A percentile compares a stretch with the other conserved stretches of the same genome.
phyloP scores from a whole-genome alignment of 2,888 invertebrate genomes.

The Drosophila merina region DNA sequence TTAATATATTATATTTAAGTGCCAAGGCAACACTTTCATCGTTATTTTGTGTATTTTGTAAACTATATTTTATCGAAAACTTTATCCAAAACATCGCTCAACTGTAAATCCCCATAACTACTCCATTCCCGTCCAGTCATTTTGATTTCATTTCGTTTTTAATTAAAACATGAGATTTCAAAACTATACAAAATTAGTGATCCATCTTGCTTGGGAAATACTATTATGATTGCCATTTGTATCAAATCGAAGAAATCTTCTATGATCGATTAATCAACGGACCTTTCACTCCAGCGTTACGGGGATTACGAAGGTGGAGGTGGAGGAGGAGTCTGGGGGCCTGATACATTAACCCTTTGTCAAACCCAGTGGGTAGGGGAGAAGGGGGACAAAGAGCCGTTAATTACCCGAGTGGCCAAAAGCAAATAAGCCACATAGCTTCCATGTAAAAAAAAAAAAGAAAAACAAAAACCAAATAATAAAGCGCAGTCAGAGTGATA shows the following conservation, averaged over 20 bases:
- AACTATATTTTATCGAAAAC: neutral
- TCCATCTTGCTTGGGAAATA: constrained; percentile 10
- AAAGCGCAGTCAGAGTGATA: constrained; percentile 24
- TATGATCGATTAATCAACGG: constrained; percentile 1
- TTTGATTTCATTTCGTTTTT: constrained; percentile 3
- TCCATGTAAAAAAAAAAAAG: constrained; percentile 18
- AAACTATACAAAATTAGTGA: constrained; percentile 22
- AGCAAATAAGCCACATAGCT: constrained; percentile 1
- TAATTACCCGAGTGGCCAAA: constrained; percentile 8
- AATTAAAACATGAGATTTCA: constrained; percentile 26
- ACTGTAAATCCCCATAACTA: neutral
- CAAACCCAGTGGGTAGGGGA: neutral
- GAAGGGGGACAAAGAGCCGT: neutral
- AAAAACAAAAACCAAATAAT: constrained; percentile 19
- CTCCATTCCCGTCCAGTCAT: neutral
- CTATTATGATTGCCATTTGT: constrained; percentile 1
- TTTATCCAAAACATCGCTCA: neutral
- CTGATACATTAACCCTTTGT: constrained; percentile 4
- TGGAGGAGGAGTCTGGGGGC: neutral
- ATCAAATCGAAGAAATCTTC: neutral
- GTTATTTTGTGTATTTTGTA: neutral
- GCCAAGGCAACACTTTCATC: neutral
- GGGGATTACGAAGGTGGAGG: too few species aligned
- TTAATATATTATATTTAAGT: neutral
- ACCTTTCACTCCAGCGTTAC: neutral